Evolutionary conservation across 2,888 invertebrate species (phyloP), one percentile per base, ranked within the genome.

Genomic region (Scaptomyza caliginosa): DNA sequence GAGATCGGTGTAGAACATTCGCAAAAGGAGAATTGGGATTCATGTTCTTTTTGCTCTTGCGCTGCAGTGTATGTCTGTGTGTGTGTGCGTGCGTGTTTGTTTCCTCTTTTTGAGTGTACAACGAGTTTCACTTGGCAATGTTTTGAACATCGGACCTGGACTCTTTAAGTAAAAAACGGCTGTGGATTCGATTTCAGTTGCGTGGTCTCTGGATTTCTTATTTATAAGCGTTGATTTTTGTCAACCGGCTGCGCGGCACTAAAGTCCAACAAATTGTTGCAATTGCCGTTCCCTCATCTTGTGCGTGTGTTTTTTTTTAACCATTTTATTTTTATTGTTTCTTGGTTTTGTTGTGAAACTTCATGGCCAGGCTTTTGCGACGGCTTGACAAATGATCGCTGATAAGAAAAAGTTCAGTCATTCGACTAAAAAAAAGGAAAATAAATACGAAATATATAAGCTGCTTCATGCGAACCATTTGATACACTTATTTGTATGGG

Each of bases 301-400:
- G 24, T 26, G 49, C 19, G 8, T 52, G 21, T 24, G 8, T 32
- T 32, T 13, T 13, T 21, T 17, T 11, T 46, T 26, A 0, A 4
- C 10, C 2, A 3, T 5, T 11, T 43, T 19, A 8, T 30, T 6
- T 45, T 19, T 30, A 10, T 19, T 21, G 28, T n/a, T 30, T n/a
- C n/a, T n/a, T 21, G 16, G 32, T 26, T 43, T 21, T 34, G 40
- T 13, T 57, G 56, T 30, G 58, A n/a, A 34, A 58, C 36, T 58
- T 28, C 39, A 26, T 38, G 50, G 13, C 34, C 42, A 40, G 45
- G 32, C 23, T 32, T 46, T 54, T 51, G 63, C 63, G 51, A 45
- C 43, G 48, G 51, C 57, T 74, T 77, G 64, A 77, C 81, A 73
- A 73, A 80, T 77, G 76, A 80, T 76, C 64, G 58, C 46, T 48